Evolutionary conservation across 2,888 invertebrate genomes (phyloP), one percentile per base, ranked within the genome.

Genomic region (Piscicola geometra): DNA sequence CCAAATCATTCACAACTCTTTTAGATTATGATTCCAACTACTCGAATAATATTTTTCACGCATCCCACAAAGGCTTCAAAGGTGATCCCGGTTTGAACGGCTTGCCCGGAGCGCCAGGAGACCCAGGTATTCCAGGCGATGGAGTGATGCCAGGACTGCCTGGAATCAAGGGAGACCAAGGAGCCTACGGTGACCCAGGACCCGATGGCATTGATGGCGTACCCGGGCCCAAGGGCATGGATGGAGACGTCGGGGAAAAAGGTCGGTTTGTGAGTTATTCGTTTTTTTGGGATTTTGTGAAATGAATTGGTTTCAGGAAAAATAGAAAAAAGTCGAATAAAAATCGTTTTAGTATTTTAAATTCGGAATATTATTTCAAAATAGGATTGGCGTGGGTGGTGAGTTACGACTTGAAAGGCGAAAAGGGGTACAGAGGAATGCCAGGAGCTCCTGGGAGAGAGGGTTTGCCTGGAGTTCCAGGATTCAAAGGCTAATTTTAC

Each of bases 61-160:
- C 9, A 9, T 9, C 50, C 9, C 21, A 47, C 9, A 15, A 47
- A 73, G 73, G 73, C 21, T 73, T 73, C 30, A 60, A 60, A 60
- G 81, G 81, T 66, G 75, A 80, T 30, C 76, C 78, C n/a, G 81
- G 81, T 9, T 76, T 76, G n/a, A 76, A 78, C 50, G 79, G 80
- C 36, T 33, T 68, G 25, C 77, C 77, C 0, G 93, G 93, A 77
- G 90, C 90, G 79, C 83, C n/a, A 5, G 60, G 60, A 56, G 60
- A 56, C 60, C 21, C 84, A 71, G 75, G 76, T 33, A 1, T 1
- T 30, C 71, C 74, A 21, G 77, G 77, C 1, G 68, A 67, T 5
- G 33, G 41, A 1, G 93, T 93, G 18, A 85, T 88, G 2, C 50
- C 47, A 36, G 80, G 82, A 75, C 77, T 78, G 1, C 80, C 82